Evolutionary conservation across 2,888 invertebrate species (phyloP), one percentile per base, ranked within the genome.

Genomic region (Clunio marinus): DNA sequence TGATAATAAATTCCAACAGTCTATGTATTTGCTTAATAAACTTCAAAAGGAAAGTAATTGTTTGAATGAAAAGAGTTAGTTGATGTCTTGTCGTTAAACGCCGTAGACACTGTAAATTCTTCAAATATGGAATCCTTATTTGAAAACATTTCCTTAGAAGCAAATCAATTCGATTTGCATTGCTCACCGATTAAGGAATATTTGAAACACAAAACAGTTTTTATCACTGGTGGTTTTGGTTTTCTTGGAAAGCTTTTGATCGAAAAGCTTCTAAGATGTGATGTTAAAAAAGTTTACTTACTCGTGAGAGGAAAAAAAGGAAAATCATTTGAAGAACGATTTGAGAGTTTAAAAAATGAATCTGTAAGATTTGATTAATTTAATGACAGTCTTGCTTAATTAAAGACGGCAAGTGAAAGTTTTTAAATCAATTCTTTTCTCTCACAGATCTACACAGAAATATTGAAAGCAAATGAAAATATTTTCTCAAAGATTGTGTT

Each of bases 211-310:
- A 66, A 66, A 55, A 35, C 35, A 2, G 32, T 66, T 7, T 66
- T 66, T 17, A 10, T 66, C n/a, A 66, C 66, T 5, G 66, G 65
- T 25, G 32, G 68, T n/a, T 41, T 41, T 17, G 68, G 68, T n/a
- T 68, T 68, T 68, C 15, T 57, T 10, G 68, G 68, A 58, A 68
- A 68, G 24, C 28, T 68, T 24, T 27, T 58, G 24, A 41, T 68
- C 25, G 58, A 68, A 58, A 68, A 68, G 22, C 37, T 68, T n/a
- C 35, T 68, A 8, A 35, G 27, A 28, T 58, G 41, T 41, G 58
- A 68, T 28, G 70, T 70, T n/a, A 69, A 69, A 8, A 63, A 25
- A 20, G 57, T 70, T 27, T 70, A 66, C 51, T 17, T 69, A 7
- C 15, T 70, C 32, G 65, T 35, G 15, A 37, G 70, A 8, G 41